Conservation (phyloP, 1,140 invertebrate species). For the Diploscapter pachys region DNA sequence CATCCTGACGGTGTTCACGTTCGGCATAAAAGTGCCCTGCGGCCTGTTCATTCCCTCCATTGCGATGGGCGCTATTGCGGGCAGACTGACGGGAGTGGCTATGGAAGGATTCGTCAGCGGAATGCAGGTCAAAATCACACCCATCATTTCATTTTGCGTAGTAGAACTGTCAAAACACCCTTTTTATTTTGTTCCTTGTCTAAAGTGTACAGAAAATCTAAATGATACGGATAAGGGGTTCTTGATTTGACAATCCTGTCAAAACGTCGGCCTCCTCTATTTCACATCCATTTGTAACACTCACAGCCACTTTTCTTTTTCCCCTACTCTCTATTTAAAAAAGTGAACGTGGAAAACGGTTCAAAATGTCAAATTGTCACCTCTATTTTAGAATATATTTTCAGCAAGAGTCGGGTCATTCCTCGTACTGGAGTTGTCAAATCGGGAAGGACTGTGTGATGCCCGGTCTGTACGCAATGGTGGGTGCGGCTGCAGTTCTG, state of each 20-base stretch:
- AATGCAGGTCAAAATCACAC: constrained; percentile 32
- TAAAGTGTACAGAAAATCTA: too few species aligned
- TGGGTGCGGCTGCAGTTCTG: constrained; percentile 94
- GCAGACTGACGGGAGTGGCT: constrained; percentile 89
- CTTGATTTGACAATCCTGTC: background rate
- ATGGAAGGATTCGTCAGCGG: constrained; percentile 68
- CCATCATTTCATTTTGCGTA: too few species aligned
- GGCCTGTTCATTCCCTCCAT: constrained; percentile 65
- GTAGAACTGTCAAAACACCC: too few species aligned
- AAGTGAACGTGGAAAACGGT: too few species aligned
- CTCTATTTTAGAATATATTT: constrained; percentile 58
- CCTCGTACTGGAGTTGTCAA: constrained; percentile 71
- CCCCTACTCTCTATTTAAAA: too few species aligned
- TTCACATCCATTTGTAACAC: too few species aligned
- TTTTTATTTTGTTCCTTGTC: too few species aligned
- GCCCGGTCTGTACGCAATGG: constrained; percentile 97
- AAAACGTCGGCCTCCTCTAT: background rate
- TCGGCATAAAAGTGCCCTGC: constrained; percentile 81
- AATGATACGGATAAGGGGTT: too few species aligned
- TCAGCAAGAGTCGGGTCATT: constrained; percentile 23
- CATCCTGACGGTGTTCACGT: constrained; percentile 95
- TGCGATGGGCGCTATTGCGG: constrained; percentile 85
- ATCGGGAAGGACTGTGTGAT: constrained; percentile 90
- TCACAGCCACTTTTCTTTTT: too few species aligned
- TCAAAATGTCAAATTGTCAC: too few species aligned